Conservation (phyloP, 2,888 invertebrate genomes). For the Ochlodes sylvanus region DNA sequence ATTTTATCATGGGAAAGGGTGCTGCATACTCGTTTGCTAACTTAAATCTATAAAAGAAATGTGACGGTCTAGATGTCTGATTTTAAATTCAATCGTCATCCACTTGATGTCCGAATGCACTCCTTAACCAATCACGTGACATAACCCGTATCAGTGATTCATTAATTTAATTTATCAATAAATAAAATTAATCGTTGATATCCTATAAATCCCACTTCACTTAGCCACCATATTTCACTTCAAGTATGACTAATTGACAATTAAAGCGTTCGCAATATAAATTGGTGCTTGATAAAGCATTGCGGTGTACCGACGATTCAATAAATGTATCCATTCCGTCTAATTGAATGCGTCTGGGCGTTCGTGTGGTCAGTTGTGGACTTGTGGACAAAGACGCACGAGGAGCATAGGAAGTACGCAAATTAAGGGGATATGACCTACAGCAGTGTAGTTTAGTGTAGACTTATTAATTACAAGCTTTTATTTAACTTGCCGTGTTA, state of each 20-base stretch:
- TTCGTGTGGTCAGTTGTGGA: constrained; percentile 16
- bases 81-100: too few species aligned
- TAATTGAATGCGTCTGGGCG: constrained; percentile 32
- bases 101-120: too few species aligned
- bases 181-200: background rate
- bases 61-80: too few species aligned
- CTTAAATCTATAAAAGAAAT: too few species aligned
- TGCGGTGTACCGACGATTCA: constrained; percentile 19
- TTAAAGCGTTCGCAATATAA: constrained; percentile 19
- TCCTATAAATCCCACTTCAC: background rate
- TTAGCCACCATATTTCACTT: constrained; percentile 3
- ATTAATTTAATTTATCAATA: background rate
- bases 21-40: too few species aligned
- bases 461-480: too few species aligned
- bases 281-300: constrained; percentile 14
- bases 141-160: background rate
- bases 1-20: too few species aligned
- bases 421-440: too few species aligned
- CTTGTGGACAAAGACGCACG: background rate
- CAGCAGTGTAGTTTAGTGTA: too few species aligned
- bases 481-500: too few species aligned
- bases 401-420: background rate
- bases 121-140: too few species aligned
- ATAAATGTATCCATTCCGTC: constrained; percentile 26
- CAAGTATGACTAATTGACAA: constrained; percentile 12